Evolutionary conservation across 2,113 vertebrate genomes (phyloP), one percentile per base, ranked within the genome.

Genomic region (Sylvietta virens): DNA sequence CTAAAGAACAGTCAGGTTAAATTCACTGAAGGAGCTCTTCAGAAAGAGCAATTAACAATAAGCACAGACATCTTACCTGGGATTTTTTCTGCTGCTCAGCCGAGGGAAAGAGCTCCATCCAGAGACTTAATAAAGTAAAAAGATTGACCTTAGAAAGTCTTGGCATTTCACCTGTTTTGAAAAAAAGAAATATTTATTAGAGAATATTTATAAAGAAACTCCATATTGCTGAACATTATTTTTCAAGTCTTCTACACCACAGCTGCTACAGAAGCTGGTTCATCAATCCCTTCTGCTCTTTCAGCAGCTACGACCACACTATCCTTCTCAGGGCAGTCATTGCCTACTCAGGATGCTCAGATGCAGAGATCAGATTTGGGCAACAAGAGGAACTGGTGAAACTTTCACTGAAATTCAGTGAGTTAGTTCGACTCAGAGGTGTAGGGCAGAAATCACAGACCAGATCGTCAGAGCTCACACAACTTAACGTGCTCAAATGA

Each of bases 101-200:
- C 1, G 96, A 98, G 44, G 99, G 99, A 77, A 99, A 99, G 58
- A 99, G 97, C 91, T 99, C 99, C 99, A 99, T 99, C 99, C 99
- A 99, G 76, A 99, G 97, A 92, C 99, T 99, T 92, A 99, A 91
- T 84, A 99, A 93, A 40, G 99, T 99, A 85, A 99, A 99, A 67
- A 99, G 98, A 96, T 99, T 99, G 42, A 98, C 98, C 97, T 99
- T 99, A 42, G 99, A 99, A 92, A 99, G 97, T 82, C 99, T 98
- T 93, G 98, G 99, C 77, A 97, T 98, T 90, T 98, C 98, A 89
- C 99, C 99, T 99, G 87, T 71, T 87, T 92, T 48, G 92, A 64
- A 96, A 27, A 22, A 31, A 82, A 62, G 4, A 95, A 87, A 58
- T 40, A 53, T 37, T 79, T 89, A 56, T 77, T 86, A 69, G 66